A percentile compares a stretch with the other conserved stretches of the same genome.
These are phyloP conservation scores for Trichonephila clavipes DNA, from an alignment of 1,140 invertebrate genomes.

Conservation along the genomic window DNA sequence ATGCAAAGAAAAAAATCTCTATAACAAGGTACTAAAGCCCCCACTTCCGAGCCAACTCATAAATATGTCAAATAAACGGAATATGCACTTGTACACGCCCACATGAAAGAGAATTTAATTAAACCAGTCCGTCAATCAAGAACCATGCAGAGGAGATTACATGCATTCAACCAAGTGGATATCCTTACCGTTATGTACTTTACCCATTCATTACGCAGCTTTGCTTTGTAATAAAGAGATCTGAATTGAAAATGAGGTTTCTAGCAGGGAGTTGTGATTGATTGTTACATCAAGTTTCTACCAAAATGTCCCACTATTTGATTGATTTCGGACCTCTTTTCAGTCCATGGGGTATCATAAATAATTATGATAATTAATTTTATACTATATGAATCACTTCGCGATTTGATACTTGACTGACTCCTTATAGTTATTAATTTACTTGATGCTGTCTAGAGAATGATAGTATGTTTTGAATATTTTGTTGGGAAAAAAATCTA, in stretches of 20 bases:
- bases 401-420: too few species aligned
- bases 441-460: too few species aligned
- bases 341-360: not conserved
- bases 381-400: too few species aligned
- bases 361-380: not conserved
- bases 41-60: too few species aligned
- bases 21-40: too few species aligned
- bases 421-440: too few species aligned
- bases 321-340: not conserved
- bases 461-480: too few species aligned
- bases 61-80: too few species aligned
- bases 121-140: not conserved
- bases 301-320: not conserved
- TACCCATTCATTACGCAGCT: not conserved
- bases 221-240: not conserved
- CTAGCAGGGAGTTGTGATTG: not conserved
- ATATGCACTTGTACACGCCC: not conserved
- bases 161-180: not conserved
- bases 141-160: not conserved
- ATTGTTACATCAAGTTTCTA: not conserved
- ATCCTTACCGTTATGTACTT: not conserved
- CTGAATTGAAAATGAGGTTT: not conserved
- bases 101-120: conserved; percentile 6
- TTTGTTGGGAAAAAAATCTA: too few species aligned
- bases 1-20: too few species aligned